These are phyloP conservation scores for Melanostigma gelatinosum DNA, from an alignment of 2,113 vertebrate species.

Conservation along the genomic window DNA sequence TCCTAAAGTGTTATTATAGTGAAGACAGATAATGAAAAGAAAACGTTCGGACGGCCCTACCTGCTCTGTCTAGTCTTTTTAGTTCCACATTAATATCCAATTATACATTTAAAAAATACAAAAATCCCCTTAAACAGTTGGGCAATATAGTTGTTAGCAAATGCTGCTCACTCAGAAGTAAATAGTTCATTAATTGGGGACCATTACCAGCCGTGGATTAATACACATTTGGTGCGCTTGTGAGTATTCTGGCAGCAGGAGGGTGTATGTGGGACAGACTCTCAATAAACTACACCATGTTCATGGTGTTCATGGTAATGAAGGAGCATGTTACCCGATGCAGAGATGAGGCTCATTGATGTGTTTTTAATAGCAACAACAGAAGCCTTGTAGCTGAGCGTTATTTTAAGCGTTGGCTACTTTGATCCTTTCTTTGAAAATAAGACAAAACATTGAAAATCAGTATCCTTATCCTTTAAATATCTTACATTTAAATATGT, in stretches of 20 bases:
- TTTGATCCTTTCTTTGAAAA: too few relatives aligned
- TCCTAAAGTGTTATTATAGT: not conserved
- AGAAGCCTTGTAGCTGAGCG: not conserved
- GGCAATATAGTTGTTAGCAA: not conserved
- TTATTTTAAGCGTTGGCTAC: not conserved
- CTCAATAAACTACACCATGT: not conserved
- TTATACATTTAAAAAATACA: not conserved
- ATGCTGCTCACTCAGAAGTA: not conserved
- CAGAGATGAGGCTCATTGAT: not conserved
- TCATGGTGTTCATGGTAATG: not conserved
- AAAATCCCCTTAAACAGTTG: not conserved
- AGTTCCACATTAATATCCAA: not conserved
- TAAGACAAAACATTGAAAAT: too few relatives aligned
- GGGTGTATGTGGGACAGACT: not conserved
- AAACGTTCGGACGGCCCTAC: not conserved
- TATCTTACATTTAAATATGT: not conserved
- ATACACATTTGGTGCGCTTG: not conserved
- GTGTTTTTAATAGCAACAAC: not conserved
- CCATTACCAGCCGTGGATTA: not conserved
- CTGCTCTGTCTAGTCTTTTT: not conserved
- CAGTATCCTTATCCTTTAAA: not conserved
- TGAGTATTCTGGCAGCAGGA: not conserved
- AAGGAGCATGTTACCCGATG: not conserved
- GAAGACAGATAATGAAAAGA: not conserved
- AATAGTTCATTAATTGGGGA: not conserved